A percentile compares a stretch with the other conserved stretches of the same genome.
Evolutionary conservation across 2,797 vertebrate genomes (phyloP).

Genomic region (Sebastes variabilis): DNA sequence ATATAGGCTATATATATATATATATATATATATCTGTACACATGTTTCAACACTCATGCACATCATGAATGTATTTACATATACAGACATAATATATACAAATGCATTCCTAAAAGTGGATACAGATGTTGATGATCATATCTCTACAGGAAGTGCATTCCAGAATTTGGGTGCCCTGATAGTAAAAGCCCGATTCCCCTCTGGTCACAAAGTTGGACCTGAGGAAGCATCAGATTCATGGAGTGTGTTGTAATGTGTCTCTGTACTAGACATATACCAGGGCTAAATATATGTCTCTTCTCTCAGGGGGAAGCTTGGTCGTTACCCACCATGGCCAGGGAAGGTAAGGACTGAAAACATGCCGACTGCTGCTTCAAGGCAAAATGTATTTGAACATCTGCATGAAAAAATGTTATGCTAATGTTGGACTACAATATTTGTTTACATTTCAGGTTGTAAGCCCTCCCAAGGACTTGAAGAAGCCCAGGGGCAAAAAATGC

Average conservation of each 20-base stretch:
- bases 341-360: slow-evolving; percentile 84
- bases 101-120: neutral
- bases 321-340: slow-evolving; percentile 98
- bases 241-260: neutral
- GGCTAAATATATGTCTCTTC: neutral
- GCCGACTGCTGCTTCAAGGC: neutral
- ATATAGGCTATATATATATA: too few relatives aligned
- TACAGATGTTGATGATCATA: neutral
- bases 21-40: too few relatives aligned
- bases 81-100: neutral
- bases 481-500: slow-evolving; percentile 97
- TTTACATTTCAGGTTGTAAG: slow-evolving; percentile 89
- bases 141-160: neutral
- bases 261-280: rapidly evolving
- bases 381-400: neutral
- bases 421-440: neutral
- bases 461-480: slow-evolving; percentile 98
- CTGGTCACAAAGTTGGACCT: neutral
- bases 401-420: neutral
- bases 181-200: neutral
- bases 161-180: neutral
- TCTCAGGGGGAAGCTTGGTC: slow-evolving; percentile 95
- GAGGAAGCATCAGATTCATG: neutral
- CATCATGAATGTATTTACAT: neutral
- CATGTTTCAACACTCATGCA: neutral